Conservation (phyloP, 1,140 invertebrate genomes). For the Lineus longissimus region DNA sequence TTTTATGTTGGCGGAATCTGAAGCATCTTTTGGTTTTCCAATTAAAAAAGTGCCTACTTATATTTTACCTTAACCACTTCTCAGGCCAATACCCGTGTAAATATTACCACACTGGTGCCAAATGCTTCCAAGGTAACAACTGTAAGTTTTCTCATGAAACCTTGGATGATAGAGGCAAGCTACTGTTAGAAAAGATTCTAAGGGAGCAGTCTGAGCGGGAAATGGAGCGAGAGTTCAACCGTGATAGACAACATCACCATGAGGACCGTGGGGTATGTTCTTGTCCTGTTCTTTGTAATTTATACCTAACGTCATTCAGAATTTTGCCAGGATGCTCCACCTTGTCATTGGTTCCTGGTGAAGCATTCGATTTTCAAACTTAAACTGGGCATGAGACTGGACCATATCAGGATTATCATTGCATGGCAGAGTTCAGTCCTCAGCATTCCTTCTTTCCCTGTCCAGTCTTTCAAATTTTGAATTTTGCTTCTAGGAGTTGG, state of each 20-base stretch:
- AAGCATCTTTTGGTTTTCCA: too few relatives aligned
- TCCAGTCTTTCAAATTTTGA: too few relatives aligned
- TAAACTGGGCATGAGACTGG: too few relatives aligned
- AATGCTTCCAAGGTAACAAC: conserved; percentile 71
- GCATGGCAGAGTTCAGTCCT: too few relatives aligned
- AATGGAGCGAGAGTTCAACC: not conserved
- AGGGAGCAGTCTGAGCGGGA: not conserved
- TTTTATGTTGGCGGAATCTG: too few relatives aligned
- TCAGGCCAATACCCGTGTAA: conserved; percentile 90
- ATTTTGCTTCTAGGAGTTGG: too few relatives aligned
- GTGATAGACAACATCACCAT: conserved; percentile 1
- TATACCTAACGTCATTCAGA: not conserved
- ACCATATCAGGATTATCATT: too few relatives aligned
- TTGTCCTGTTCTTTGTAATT: not conserved
- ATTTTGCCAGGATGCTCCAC: conserved; percentile 1
- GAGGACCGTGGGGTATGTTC: not conserved
- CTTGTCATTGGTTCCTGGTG: conserved; percentile 11
- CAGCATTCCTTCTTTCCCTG: too few relatives aligned
- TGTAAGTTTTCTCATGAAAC: conserved; percentile 94
- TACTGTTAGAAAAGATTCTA: conserved; percentile 62
- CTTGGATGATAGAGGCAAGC: conserved; percentile 68
- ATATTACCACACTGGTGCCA: conserved; percentile 88
- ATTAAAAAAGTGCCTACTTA: not conserved
- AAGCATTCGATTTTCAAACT: too few relatives aligned
- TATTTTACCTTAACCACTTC: conserved; percentile 32